phyloP scores from a whole-genome alignment of 2,797 vertebrate genomes.

The Tarsius wallacei region DNA sequence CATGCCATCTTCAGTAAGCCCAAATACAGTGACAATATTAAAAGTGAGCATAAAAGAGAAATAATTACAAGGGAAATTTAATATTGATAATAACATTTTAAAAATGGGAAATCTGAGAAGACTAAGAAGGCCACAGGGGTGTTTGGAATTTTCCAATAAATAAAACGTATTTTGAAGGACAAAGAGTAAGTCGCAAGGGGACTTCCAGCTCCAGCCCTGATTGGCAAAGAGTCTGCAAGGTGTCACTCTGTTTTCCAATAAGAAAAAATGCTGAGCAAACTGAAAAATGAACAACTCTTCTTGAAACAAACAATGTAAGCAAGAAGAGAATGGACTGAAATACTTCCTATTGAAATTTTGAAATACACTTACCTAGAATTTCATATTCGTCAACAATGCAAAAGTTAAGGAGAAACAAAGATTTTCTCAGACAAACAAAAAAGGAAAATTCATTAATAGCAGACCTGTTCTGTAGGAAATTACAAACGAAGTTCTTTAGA shows the following conservation, averaged over 20 bases:
- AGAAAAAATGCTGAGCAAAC: conserved; percentile 1
- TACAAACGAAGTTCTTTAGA: background rate
- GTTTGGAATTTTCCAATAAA: background rate
- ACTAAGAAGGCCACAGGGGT: background rate
- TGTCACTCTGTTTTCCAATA: background rate
- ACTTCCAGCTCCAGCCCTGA: background rate
- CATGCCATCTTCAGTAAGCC: background rate
- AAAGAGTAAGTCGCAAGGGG: background rate
- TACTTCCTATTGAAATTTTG: background rate
- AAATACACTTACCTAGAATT: background rate
- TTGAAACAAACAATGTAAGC: background rate
- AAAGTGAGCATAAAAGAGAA: background rate
- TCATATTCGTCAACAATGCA: background rate
- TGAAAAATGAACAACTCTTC: conserved; percentile 25
- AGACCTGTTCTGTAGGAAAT: background rate
- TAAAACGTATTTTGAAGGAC: background rate
- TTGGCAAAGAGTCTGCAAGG: background rate
- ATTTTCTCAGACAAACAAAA: background rate
- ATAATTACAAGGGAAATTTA: background rate
- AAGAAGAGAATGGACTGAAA: background rate
- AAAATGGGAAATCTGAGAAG: background rate
- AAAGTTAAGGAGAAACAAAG: conserved; percentile 11
- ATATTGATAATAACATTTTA: background rate
- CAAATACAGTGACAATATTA: conserved; percentile 26
- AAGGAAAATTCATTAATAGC: background rate